A percentile compares a stretch with the other conserved stretches of the same genome.
phyloP scores from a whole-genome alignment of 2,797 vertebrate genomes.

The Bovichtus diacanthus region DNA sequence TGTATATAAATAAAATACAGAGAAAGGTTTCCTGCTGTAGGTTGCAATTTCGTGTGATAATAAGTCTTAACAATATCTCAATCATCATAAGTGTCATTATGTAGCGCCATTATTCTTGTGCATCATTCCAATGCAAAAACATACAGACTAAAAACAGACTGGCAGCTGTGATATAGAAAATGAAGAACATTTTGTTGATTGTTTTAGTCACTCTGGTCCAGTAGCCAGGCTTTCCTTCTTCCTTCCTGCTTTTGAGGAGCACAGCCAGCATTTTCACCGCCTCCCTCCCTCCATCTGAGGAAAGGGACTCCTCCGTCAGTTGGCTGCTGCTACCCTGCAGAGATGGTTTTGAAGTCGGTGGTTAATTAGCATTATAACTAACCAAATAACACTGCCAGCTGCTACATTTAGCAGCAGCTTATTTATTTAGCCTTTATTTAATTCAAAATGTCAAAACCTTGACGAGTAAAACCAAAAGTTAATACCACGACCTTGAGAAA shows the following conservation, averaged over 20 bases:
- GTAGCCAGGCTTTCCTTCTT: constrained; percentile 27
- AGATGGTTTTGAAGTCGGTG: too few species aligned
- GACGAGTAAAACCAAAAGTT: too few species aligned
- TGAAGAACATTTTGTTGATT: constrained; percentile 62
- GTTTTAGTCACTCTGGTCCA: constrained; percentile 61
- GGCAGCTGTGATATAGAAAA: constrained; percentile 50
- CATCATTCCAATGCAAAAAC: constrained; percentile 52
- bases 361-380: not conserved
- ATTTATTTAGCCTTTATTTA: too few species aligned
- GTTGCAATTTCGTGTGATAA: too few species aligned
- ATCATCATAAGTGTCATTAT: not conserved
- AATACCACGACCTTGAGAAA: too few species aligned
- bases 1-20: too few species aligned
- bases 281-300: constrained; percentile 26
- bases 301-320: not conserved
- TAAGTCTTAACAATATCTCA: not conserved
- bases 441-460: too few species aligned
- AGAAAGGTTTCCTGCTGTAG: too few species aligned
- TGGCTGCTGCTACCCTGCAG: constrained; percentile 33
- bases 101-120: not conserved
- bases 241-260: constrained; percentile 24
- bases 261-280: constrained; percentile 32
- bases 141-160: constrained; percentile 56
- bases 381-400: not conserved
- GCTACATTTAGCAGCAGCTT: too few species aligned